These are phyloP conservation scores for Gisinianus flammeolus DNA, from an alignment of 2,888 invertebrate species.

Conservation along the genomic window DNA sequence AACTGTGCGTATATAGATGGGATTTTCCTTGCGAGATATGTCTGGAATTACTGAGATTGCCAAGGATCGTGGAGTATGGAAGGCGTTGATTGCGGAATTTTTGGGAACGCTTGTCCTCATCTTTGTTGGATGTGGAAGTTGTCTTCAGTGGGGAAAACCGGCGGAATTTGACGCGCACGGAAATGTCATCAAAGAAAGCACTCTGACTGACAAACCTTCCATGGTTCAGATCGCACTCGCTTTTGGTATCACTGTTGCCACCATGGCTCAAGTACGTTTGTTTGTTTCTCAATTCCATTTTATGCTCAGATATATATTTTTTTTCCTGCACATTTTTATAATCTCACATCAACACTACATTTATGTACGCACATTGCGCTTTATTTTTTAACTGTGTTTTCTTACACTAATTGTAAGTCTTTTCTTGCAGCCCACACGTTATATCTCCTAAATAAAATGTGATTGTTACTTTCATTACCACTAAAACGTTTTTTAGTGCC, in stretches of 20 bases:
- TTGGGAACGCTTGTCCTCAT: slow-evolving; percentile 85
- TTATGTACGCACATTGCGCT: too few relatives aligned
- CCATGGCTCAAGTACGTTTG: slow-evolving; percentile 53
- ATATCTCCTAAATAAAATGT: too few relatives aligned
- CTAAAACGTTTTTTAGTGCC: too few relatives aligned
- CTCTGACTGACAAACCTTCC: slow-evolving; percentile 38
- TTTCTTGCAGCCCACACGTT: too few relatives aligned
- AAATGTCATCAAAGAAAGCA: slow-evolving; percentile 14
- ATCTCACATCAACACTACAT: too few relatives aligned
- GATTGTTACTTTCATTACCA: too few relatives aligned
- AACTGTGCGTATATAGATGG: slow-evolving; percentile 50
- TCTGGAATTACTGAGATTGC: slow-evolving; percentile 76
- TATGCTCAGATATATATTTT: too few relatives aligned
- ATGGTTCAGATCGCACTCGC: slow-evolving; percentile 56
- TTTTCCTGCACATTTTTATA: too few relatives aligned
- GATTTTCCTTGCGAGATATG: slow-evolving; percentile 62
- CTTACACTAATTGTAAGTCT: too few relatives aligned
- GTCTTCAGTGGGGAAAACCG: slow-evolving; percentile 68
- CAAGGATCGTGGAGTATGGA: slow-evolving; percentile 73
- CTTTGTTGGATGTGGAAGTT: slow-evolving; percentile 86
- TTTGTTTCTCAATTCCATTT: too few relatives aligned
- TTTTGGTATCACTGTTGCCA: slow-evolving; percentile 57
- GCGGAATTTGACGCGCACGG: slow-evolving; percentile 55
- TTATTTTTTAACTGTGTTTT: too few relatives aligned
- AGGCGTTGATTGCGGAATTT: slow-evolving; percentile 84